Conservation (phyloP, 2,888 invertebrate species). For the Tanytarsus gracilentus region DNA sequence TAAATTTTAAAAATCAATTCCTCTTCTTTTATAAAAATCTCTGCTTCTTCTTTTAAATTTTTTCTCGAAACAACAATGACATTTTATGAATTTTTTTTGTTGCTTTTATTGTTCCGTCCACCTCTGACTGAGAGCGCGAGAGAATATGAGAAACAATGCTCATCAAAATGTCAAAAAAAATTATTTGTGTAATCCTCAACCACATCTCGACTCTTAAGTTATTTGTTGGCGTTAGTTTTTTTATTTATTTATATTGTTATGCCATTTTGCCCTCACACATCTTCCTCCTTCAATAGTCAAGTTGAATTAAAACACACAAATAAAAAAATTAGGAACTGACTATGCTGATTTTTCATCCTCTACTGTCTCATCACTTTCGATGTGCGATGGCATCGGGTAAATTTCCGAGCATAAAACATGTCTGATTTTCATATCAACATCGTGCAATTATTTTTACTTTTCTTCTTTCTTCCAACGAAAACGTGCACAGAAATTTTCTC, state of each 20-base stretch:
- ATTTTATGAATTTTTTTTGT: slow-evolving; percentile 1
- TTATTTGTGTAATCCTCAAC: slow-evolving; percentile 1
- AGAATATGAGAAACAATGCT: slow-evolving; percentile 4
- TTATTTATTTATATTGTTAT: no score
- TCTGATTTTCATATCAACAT: slow-evolving; percentile 14
- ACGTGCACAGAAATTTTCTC: slow-evolving; percentile 12
- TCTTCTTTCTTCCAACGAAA: no score
- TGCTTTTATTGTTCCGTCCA: no score
- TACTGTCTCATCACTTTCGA: slow-evolving; percentile 2
- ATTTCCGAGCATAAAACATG: slow-evolving; percentile 7
- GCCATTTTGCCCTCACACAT: no score
- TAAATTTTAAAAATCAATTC: no score
- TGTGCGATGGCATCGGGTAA: background rate
- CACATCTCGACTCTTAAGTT: no score
- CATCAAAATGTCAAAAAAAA: slow-evolving; percentile 13
- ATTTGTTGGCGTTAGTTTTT: no score
- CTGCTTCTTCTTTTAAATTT: background rate
- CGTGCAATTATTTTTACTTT: slow-evolving; percentile 8
- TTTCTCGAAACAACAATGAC: slow-evolving; percentile 9
- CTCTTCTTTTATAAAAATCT: no score
- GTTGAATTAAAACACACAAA: no score
- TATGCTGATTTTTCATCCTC: slow-evolving; percentile 4
- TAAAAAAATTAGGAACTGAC: background rate
- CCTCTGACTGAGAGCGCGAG: background rate
- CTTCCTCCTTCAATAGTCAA: no score